A percentile compares a stretch with the other conserved stretches of the same genome.
Conservation (phyloP, 2,888 invertebrate species). For the Augochlorella aurata region DNA sequence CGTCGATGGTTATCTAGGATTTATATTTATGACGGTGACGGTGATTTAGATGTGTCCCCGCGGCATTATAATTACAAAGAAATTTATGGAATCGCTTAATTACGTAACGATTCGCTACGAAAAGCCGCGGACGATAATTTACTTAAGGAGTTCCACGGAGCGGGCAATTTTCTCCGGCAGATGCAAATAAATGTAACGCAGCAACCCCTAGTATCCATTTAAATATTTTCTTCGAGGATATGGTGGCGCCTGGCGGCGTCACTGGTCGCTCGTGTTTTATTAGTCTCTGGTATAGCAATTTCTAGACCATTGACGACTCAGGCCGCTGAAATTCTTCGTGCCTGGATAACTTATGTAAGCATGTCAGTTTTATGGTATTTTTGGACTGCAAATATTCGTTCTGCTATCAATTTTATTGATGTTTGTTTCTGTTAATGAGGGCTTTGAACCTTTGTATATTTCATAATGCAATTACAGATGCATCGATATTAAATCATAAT, state of each 20-base stretch:
- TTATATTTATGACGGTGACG: conserved; percentile 31
- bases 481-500: too few species aligned
- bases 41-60: conserved; percentile 39
- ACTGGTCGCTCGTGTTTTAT: background rate
- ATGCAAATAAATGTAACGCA: conserved; percentile 2
- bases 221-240: background rate
- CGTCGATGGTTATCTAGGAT: conserved; percentile 50
- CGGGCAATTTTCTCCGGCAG: background rate
- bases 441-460: too few species aligned
- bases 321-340: background rate
- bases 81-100: conserved; percentile 52
- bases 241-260: conserved; percentile 1
- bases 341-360: background rate
- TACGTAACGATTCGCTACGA: conserved; percentile 22
- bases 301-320: background rate
- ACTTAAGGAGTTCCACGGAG: conserved; percentile 10
- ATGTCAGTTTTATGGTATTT: background rate
- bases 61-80: conserved; percentile 42
- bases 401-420: too few species aligned
- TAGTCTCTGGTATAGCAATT: background rate
- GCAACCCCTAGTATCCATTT: background rate
- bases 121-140: conserved; percentile 22
- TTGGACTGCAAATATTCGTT: background rate
- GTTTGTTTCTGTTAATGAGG: too few species aligned
- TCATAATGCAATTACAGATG: too few species aligned